Percentiles rank a stretch among this genome's conserved stretches.
Evolutionary conservation across 2,113 vertebrate species (phyloP).

Genomic region (Tiliqua scincoides): DNA sequence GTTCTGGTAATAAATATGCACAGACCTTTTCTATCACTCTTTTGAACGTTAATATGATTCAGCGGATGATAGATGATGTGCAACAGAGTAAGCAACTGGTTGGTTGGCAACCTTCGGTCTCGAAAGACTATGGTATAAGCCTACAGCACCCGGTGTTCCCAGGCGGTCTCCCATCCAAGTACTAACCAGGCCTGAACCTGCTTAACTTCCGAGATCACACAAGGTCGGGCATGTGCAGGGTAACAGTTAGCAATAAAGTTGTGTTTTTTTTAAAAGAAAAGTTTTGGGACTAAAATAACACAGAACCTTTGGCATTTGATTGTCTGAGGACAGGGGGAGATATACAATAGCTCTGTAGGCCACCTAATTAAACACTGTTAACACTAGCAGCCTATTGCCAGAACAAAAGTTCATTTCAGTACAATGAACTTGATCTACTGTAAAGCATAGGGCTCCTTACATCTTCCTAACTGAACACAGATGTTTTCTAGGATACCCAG

Average conservation of each 20-base stretch:
- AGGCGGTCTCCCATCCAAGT: no score
- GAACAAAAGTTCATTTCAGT: slow-evolving; percentile 31
- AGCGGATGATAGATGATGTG: background rate
- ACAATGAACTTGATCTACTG: background rate
- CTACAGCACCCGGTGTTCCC: no score
- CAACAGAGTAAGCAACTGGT: no score
- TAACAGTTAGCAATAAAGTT: background rate
- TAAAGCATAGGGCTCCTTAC: slow-evolving; percentile 5
- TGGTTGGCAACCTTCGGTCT: no score
- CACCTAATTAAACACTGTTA: slow-evolving; percentile 6
- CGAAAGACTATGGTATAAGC: no score
- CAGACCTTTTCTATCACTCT: background rate
- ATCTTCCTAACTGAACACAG: slow-evolving; percentile 22
- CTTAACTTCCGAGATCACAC: no score
- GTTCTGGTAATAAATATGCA: background rate
- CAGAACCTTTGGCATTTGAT: background rate
- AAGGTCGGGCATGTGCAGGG: no score
- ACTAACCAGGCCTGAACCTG: no score
- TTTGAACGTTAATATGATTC: background rate
- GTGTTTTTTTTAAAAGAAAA: background rate
- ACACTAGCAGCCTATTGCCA: background rate
- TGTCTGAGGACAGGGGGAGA: background rate
- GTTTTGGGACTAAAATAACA: background rate
- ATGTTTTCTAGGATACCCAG: slow-evolving; percentile 13
- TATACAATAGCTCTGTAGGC: slow-evolving; percentile 2